A percentile compares a stretch with the other conserved stretches of the same genome.
Evolutionary conservation across 2,113 vertebrate genomes (phyloP).

Genomic region (Fukomys damarensis): DNA sequence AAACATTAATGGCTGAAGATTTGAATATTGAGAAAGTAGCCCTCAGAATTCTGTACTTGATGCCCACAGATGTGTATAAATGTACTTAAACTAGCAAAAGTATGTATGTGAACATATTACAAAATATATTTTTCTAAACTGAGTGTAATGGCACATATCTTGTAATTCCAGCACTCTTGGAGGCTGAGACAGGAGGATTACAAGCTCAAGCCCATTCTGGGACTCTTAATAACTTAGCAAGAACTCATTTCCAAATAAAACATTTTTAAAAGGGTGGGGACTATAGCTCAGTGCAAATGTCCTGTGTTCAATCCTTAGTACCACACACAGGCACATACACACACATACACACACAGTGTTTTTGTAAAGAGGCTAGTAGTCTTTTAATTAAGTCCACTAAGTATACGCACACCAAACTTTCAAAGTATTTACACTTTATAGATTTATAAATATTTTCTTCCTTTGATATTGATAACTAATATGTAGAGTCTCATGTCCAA

Average conservation of each 20-base stretch:
- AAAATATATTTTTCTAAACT: constrained; percentile 52
- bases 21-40: constrained; percentile 39
- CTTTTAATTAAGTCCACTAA: constrained; percentile 76
- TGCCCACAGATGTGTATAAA: neutral
- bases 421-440: constrained; percentile 75
- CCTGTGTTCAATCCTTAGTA: neutral
- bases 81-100: neutral
- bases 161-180: neutral
- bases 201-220: neutral
- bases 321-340: neutral
- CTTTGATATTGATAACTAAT: constrained; percentile 73
- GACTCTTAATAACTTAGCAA: neutral
- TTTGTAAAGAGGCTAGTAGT: constrained; percentile 53
- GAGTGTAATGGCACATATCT: neutral
- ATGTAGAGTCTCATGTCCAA: constrained; percentile 65
- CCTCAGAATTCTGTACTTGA: fast-evolving
- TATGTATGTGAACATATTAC: neutral
- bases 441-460: constrained; percentile 49
- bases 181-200: neutral
- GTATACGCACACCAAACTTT: constrained; percentile 75
- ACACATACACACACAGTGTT: neutral
- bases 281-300: neutral
- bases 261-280: neutral
- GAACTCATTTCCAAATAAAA: neutral
- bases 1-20: constrained; percentile 50